Percentiles rank a stretch among this genome's conserved stretches.
Conservation (phyloP, 2,888 invertebrate genomes). For the Diplazon laetatorius region DNA sequence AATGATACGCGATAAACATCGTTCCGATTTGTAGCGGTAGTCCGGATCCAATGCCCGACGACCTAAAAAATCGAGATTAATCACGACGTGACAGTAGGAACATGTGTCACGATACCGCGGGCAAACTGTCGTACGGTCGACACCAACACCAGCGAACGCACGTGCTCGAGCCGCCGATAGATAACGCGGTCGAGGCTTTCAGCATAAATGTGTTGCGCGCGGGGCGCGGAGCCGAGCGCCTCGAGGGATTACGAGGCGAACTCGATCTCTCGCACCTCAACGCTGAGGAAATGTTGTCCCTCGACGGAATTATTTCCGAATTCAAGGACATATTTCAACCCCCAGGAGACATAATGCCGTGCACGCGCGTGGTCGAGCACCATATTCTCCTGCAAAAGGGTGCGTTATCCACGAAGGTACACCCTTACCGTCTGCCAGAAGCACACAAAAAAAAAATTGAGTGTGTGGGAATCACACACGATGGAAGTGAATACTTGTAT, state of each 20-base stretch:
- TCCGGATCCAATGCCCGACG: too few species aligned
- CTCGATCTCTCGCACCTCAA: neutral
- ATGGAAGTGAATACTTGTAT: too few species aligned
- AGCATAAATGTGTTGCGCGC: neutral
- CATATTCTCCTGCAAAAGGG: neutral
- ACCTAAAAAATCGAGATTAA: too few species aligned
- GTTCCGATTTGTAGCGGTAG: too few species aligned
- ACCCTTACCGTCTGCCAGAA: neutral
- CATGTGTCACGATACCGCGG: too few species aligned
- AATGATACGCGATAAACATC: too few species aligned
- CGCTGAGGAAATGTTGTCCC: neutral
- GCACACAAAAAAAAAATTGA: neutral
- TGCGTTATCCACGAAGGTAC: neutral
- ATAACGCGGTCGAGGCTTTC: neutral
- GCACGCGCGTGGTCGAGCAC: neutral
- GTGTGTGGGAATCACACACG: too few species aligned
- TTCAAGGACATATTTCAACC: too few species aligned
- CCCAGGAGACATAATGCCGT: neutral
- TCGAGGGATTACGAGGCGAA: neutral
- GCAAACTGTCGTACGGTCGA: too few species aligned
- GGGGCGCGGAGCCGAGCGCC: neutral
- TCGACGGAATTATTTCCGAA: neutral
- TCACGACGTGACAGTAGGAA: too few species aligned
- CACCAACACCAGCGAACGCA: too few species aligned
- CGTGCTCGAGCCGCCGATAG: neutral